A percentile compares a stretch with the other conserved stretches of the same genome.
Evolutionary conservation across 1,140 invertebrate genomes (phyloP).

Genomic region (Subanguina moxae): DNA sequence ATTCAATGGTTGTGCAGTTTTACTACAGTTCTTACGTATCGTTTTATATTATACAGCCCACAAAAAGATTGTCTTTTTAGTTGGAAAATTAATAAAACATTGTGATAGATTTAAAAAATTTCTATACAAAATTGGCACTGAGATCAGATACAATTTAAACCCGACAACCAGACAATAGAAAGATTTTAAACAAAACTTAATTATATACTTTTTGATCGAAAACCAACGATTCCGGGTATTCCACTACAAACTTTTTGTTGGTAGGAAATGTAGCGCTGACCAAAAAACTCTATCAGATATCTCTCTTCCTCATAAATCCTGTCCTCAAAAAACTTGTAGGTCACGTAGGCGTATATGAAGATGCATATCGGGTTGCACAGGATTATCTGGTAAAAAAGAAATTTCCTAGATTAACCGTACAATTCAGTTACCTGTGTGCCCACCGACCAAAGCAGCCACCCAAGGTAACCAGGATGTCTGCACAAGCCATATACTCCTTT

Average conservation of each 20-base stretch:
- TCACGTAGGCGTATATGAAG: conserved; percentile 71
- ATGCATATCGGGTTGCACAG: conserved; percentile 86
- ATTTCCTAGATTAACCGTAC: not conserved
- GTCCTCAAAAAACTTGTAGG: conserved; percentile 87
- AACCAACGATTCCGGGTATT: conserved; percentile 80
- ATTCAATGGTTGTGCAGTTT: too few species aligned
- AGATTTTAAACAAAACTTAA: too few species aligned
- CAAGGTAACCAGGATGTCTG: conserved; percentile 78
- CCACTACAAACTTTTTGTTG: conserved; percentile 81
- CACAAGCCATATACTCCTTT: conserved; percentile 76
- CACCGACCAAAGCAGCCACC: conserved; percentile 98
- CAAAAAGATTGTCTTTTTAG: too few species aligned
- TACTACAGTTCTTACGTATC: too few species aligned
- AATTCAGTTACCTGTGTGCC: conserved; percentile 77
- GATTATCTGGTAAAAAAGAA: conserved; percentile 68
- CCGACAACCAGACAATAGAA: too few species aligned
- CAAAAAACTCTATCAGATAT: conserved; percentile 87
- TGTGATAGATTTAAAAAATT: too few species aligned
- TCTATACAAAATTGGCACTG: too few species aligned
- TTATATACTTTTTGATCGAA: not conserved
- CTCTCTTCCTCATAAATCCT: conserved; percentile 84
- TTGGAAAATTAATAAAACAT: too few species aligned
- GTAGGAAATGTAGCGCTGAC: conserved; percentile 79
- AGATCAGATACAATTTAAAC: too few species aligned
- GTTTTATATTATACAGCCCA: too few species aligned